Percentiles rank a stretch among this genome's conserved stretches.
Conservation (phyloP, 2,888 invertebrate genomes). For the Tricholauxania praeusta region DNA sequence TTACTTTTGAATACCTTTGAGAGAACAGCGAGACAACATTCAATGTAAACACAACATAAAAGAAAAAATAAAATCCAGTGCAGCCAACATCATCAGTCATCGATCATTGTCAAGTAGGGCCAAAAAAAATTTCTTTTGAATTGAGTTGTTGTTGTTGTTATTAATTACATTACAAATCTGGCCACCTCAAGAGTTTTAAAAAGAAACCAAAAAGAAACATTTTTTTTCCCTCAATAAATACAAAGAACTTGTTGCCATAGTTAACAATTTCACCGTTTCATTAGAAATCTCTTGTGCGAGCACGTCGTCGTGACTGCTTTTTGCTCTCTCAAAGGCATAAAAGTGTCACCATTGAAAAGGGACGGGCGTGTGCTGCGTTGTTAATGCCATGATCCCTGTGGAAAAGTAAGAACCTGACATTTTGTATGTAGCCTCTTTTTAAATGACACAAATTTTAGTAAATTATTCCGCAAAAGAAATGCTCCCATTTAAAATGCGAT, state of each 20-base stretch:
- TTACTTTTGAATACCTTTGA: not conserved
- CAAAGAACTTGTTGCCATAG: not conserved
- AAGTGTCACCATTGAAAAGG: constrained; percentile 4
- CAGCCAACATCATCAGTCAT: constrained; percentile 8
- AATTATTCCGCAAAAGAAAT: too few relatives aligned
- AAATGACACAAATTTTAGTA: too few relatives aligned
- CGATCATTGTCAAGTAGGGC: constrained; percentile 27
- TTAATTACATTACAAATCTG: constrained; percentile 13
- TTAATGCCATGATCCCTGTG: not conserved
- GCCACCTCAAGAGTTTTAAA: not conserved
- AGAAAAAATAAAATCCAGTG: too few relatives aligned
- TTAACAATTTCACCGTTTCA: constrained; percentile 16
- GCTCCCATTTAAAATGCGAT: too few relatives aligned
- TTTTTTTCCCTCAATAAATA: too few relatives aligned
- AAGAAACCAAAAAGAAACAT: not conserved
- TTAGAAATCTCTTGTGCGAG: constrained; percentile 10
- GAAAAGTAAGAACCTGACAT: not conserved
- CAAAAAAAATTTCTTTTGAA: constrained; percentile 24
- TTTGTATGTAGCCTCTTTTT: not conserved
- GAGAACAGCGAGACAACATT: not conserved
- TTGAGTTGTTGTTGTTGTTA: constrained; percentile 5
- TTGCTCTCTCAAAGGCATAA: not conserved
- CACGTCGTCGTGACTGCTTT: not conserved
- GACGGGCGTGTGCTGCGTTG: not conserved
- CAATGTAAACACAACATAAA: too few relatives aligned